A percentile compares a stretch with the other conserved stretches of the same genome.
phyloP scores from a whole-genome alignment of 2,113 vertebrate genomes.

The Motacilla alba region DNA sequence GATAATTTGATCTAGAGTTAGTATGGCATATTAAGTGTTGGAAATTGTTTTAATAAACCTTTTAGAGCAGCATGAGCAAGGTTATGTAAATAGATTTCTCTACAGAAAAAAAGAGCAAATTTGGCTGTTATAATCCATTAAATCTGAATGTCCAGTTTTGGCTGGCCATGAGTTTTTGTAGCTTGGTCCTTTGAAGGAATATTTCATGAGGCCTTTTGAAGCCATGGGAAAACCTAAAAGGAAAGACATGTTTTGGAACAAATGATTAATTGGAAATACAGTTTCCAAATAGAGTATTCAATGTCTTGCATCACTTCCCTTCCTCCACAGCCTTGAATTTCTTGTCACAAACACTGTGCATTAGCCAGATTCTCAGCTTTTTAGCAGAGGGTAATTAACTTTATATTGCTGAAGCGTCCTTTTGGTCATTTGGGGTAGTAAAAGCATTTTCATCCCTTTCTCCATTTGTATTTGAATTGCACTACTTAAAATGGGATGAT shows the following conservation, averaged over 20 bases:
- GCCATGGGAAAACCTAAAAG: background rate
- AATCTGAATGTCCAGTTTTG: background rate
- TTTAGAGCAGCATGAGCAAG: background rate
- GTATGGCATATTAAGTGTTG: background rate
- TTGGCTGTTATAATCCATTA: background rate
- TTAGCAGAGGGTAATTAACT: background rate
- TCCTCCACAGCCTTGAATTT: background rate
- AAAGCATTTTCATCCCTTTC: background rate
- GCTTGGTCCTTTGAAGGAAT: background rate
- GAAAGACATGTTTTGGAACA: background rate
- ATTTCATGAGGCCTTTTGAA: background rate
- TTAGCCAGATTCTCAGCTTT: background rate
- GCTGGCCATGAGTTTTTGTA: background rate
- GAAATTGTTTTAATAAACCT: background rate
- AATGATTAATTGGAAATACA: background rate
- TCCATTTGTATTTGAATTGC: background rate
- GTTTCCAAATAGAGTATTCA: background rate
- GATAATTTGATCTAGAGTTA: background rate
- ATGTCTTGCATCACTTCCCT: background rate
- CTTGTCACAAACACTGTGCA: background rate
- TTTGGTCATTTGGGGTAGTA: background rate
- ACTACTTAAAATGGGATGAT: background rate
- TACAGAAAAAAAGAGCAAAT: background rate
- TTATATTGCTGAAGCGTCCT: background rate
- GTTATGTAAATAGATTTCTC: background rate